phyloP scores from a whole-genome alignment of 2,797 vertebrate species.

The Scleropages formosus region DNA sequence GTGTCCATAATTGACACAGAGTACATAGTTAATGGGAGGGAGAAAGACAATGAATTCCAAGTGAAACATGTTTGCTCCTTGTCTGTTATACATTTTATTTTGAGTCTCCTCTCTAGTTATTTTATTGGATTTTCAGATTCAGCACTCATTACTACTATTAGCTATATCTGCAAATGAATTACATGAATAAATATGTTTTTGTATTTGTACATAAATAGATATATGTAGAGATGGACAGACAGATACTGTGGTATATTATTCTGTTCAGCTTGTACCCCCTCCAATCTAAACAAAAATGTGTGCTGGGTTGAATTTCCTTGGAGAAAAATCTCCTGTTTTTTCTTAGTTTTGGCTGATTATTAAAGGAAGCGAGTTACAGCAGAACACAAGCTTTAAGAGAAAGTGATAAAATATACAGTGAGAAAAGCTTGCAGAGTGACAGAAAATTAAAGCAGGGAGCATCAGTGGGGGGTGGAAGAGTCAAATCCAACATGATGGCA shows the following conservation, averaged over 20 bases:
- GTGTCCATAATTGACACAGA: no score
- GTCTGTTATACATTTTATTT: no score
- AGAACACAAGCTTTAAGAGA: conserved; percentile 56
- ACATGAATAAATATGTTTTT: background rate
- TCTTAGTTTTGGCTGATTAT: conserved; percentile 40
- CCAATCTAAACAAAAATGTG: conserved; percentile 17
- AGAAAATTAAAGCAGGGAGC: conserved; percentile 51
- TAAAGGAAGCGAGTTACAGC: conserved; percentile 46
- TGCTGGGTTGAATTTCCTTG: conserved; percentile 21
- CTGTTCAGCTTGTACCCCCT: conserved; percentile 20
- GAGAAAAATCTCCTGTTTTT: conserved; percentile 47
- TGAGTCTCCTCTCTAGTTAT: no score
- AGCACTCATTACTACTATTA: no score
- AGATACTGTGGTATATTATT: conserved; percentile 28
- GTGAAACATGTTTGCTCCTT: no score
- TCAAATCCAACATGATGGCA: conserved; percentile 48
- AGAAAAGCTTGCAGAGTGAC: conserved; percentile 67
- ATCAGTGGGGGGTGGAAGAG: conserved; percentile 39
- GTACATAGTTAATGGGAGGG: no score
- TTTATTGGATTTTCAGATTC: no score
- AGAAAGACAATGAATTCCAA: no score
- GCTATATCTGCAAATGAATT: background rate
- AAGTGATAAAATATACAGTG: conserved; percentile 74
- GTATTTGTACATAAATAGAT: conserved; percentile 21
- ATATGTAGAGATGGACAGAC: no score